Evolutionary conservation across 1,140 invertebrate genomes (phyloP), one percentile per base, ranked within the genome.

Genomic region (Cyclargus thomasi): DNA sequence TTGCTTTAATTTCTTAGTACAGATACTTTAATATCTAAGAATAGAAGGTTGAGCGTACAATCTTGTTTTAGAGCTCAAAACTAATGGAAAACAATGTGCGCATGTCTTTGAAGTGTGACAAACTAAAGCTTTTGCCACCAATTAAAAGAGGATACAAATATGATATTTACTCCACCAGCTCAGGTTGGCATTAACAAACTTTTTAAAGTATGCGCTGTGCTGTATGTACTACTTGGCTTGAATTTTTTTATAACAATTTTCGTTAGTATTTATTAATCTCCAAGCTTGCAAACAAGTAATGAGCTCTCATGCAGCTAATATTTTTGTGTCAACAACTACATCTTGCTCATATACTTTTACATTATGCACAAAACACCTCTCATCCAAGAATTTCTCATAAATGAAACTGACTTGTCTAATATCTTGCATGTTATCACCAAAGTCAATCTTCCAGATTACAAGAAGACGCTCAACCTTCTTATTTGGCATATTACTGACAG

Each of bases 151-250:
- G 95, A 81, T 94, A 95, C 90, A 92, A 93, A 90, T 94, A 95
- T 91, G 95, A 96, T 92, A 94, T 96, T 81, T 97, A 97, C 92
- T 93, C 96, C 87, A 95, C 94, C 89, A 95, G 95, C 90, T 95
- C 95, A 96, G 95, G 95, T 96, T 93, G 74, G 80, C 53, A 18
- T 55, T 55, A 16, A 47, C 39, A 1, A 14, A 47, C 39, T 47
- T 47, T 14, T 1, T 47, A 14, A 47, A 14, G 14, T 47, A 47
- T 29, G 14, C 0, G 39, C 39, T 47, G 14, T 14, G 39, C 14
- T 47, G 39, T 47, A 47, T 16, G 14, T 47, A 14, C 14, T 14
- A 47, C 39, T 29, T 47, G 6, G 10, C 39, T 47, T 47, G 39
- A 47, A 47, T 47, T 8, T 47, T 47, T 47, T 47, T 11, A 14